A percentile compares a stretch with the other conserved stretches of the same genome.
phyloP scores from a whole-genome alignment of 2,888 invertebrate genomes.

The Coleophora deauratella region DNA sequence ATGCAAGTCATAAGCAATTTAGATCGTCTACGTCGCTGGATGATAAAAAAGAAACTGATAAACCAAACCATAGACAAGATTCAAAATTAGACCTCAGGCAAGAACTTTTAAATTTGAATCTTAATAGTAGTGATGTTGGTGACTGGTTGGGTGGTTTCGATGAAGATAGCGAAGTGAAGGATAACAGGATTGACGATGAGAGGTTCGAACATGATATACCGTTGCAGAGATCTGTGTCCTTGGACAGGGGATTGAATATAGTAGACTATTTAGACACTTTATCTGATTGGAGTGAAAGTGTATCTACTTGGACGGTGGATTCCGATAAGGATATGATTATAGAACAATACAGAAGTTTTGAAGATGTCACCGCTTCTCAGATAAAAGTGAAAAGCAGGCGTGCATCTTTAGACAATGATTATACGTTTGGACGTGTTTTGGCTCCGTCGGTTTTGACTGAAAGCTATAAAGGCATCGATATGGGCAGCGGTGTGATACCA shows the following conservation, averaged over 20 bases:
- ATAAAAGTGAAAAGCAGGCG: conserved; percentile 52
- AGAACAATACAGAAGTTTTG: conserved; percentile 49
- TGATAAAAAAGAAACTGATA: too few relatives aligned
- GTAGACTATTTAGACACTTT: conserved; percentile 46
- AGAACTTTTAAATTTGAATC: conserved; percentile 28
- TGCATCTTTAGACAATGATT: conserved; percentile 45
- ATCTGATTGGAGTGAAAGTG: conserved; percentile 41
- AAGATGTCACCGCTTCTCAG: conserved; percentile 61
- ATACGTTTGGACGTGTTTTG: conserved; percentile 29
- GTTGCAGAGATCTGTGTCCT: conserved; percentile 50
- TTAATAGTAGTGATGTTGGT: not conserved
- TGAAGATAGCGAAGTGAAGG: conserved; percentile 27
- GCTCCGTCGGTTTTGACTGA: conserved; percentile 43
- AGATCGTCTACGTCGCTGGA: too few relatives aligned
- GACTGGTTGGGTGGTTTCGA: conserved; percentile 54
- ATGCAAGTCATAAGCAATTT: too few relatives aligned
- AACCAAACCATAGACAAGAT: not conserved
- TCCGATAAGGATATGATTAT: conserved; percentile 28
- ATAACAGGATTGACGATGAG: conserved; percentile 21
- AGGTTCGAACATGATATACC: conserved; percentile 47
- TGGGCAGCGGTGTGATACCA: conserved; percentile 30
- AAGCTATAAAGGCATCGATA: conserved; percentile 46
- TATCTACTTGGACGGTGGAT: conserved; percentile 47
- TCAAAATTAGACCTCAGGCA: conserved; percentile 49
- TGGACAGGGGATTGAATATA: conserved; percentile 54